Evolutionary conservation across 2,113 vertebrate genomes (phyloP).

Genomic region (Centropristis striata): DNA sequence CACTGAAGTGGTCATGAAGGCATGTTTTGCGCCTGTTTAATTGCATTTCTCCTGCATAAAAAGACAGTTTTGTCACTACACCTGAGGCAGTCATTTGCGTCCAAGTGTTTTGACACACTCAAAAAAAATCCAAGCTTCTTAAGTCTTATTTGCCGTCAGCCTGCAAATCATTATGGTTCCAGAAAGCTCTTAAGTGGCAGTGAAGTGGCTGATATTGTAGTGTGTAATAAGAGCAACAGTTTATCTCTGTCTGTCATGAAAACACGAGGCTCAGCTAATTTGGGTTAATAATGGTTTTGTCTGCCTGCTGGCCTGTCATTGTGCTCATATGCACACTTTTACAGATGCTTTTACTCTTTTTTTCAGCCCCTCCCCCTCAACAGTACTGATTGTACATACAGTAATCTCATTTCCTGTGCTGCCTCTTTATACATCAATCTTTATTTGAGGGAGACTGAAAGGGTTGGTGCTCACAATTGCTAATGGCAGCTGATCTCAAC

Average conservation of each 20-base stretch:
- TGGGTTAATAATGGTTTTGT: constrained; percentile 35
- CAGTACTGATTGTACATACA: constrained; percentile 26
- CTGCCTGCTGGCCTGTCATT: constrained; percentile 27
- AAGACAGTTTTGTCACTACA: neutral
- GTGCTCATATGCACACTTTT: constrained; percentile 23
- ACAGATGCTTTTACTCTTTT: constrained; percentile 38
- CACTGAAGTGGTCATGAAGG: neutral
- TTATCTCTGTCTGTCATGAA: constrained; percentile 44
- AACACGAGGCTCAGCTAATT: constrained; percentile 41
- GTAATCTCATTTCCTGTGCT: constrained; percentile 54
- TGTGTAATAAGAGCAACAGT: constrained; percentile 36
- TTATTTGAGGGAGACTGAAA: constrained; percentile 44
- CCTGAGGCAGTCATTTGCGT: neutral
- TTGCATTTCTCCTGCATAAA: neutral
- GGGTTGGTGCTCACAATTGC: constrained; percentile 26
- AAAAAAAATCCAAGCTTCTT: constrained; percentile 5
- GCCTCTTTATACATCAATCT: constrained; percentile 49
- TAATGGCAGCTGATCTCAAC: constrained; percentile 63
- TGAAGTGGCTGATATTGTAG: constrained; percentile 25
- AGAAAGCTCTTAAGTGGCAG: constrained; percentile 25
- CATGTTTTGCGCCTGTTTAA: neutral
- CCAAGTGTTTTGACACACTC: neutral
- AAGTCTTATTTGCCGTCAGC: neutral
- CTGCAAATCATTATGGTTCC: constrained; percentile 10
- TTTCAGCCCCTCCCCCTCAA: constrained; percentile 18